phyloP scores from a whole-genome alignment of 2,113 vertebrate species.

The Thalassarche chlororhynchos region DNA sequence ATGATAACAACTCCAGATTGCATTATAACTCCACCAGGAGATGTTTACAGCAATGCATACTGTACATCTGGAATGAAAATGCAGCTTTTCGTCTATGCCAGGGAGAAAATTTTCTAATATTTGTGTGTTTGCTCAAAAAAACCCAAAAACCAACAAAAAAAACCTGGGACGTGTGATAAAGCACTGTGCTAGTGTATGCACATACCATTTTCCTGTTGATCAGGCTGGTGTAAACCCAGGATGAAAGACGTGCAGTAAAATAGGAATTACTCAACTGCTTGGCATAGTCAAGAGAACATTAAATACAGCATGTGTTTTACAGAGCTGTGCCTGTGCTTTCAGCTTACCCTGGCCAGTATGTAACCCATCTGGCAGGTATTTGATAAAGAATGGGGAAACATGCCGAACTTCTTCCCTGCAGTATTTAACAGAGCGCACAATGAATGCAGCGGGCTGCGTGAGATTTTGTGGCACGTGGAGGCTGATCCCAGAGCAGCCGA shows the following conservation, averaged over 20 bases:
- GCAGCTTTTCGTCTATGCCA: neutral
- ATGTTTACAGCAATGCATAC: neutral
- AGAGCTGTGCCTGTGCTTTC: neutral
- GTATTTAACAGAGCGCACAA: neutral
- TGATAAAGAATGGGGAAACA: neutral
- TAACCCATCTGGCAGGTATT: neutral
- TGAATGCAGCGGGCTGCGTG: fast-evolving
- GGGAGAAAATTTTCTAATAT: neutral
- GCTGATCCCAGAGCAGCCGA: neutral
- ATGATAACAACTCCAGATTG: neutral
- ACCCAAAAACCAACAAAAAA: fast-evolving
- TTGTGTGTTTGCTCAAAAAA: neutral
- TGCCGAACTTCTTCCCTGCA: neutral
- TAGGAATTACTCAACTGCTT: neutral
- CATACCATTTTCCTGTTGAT: neutral
- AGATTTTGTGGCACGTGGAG: neutral
- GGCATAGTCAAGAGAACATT: neutral
- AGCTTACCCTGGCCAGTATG: neutral
- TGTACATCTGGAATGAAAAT: neutral
- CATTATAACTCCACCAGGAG: neutral
- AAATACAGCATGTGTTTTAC: neutral
- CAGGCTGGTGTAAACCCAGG: neutral
- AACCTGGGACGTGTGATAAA: fast-evolving
- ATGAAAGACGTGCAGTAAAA: neutral
- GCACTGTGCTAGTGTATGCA: neutral